Percentiles rank a stretch among this genome's conserved stretches.
phyloP scores from a whole-genome alignment of 1,140 invertebrate species.

The Drosophila tristis region DNA sequence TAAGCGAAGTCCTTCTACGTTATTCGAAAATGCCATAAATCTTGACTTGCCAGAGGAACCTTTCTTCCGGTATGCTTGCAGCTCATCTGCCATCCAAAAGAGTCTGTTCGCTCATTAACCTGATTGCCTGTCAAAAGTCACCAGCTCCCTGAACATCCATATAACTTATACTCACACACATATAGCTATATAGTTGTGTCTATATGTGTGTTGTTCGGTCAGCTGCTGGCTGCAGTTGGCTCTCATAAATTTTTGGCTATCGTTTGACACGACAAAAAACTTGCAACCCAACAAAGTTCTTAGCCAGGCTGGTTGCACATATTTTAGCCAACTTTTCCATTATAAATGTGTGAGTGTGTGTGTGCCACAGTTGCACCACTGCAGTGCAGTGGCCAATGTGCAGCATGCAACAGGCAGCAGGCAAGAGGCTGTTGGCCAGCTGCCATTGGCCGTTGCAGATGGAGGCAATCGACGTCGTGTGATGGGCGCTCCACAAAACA shows the following conservation, averaged over 20 bases:
- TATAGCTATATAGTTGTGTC: no score
- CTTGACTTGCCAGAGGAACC: background rate
- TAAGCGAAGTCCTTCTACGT: background rate
- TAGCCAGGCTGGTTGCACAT: slow-evolving; percentile 53
- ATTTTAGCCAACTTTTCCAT: slow-evolving; percentile 68
- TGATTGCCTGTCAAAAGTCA: background rate
- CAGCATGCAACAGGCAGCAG: slow-evolving; percentile 49
- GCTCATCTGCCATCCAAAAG: background rate
- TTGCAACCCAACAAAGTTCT: slow-evolving; percentile 23
- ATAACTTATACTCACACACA: slow-evolving; percentile 1
- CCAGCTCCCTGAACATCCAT: background rate
- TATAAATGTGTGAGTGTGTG: slow-evolving; percentile 55
- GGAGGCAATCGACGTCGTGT: slow-evolving; percentile 24
- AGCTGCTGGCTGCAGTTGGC: slow-evolving; percentile 17
- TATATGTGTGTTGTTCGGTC: background rate
- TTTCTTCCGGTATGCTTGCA: background rate
- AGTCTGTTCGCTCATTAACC: slow-evolving; percentile 9
- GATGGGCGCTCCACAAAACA: slow-evolving; percentile 3
- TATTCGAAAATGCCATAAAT: no score
- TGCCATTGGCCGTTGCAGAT: slow-evolving; percentile 54
- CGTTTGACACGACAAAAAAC: slow-evolving; percentile 32
- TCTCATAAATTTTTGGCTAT: slow-evolving; percentile 65
- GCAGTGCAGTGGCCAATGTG: slow-evolving; percentile 2
- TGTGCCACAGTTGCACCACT: background rate
- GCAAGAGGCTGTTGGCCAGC: slow-evolving; percentile 30